Conservation (phyloP, 2,797 vertebrate species). For the Chaenodraco wilsoni region DNA sequence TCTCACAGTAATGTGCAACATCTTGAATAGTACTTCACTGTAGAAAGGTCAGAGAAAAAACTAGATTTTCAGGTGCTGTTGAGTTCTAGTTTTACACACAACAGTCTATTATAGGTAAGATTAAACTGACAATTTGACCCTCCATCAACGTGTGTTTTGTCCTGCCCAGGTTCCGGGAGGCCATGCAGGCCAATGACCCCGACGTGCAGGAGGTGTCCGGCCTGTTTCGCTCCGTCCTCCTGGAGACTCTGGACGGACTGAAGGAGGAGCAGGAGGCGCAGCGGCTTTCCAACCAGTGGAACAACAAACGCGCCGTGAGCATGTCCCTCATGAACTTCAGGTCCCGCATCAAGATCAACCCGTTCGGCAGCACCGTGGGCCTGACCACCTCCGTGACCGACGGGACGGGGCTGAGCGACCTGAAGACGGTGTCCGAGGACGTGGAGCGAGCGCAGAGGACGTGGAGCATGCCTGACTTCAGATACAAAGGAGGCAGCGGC, state of each 20-base stretch:
- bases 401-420: constrained; percentile 68
- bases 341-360: constrained; percentile 91
- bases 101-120: too few species aligned
- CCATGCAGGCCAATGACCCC: constrained; percentile 88
- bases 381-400: constrained; percentile 87
- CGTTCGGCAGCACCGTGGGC: constrained; percentile 90
- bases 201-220: constrained; percentile 89
- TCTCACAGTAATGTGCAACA: too few species aligned
- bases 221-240: constrained; percentile 90
- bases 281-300: constrained; percentile 91
- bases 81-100: too few species aligned
- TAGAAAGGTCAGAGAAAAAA: too few species aligned
- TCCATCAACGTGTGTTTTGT: not conserved
- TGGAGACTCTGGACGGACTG: constrained; percentile 88
- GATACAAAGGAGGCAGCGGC: constrained; percentile 74
- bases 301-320: constrained; percentile 87
- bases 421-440: constrained; percentile 94
- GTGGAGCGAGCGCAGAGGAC: constrained; percentile 89
- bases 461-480: constrained; percentile 96
- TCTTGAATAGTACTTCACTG: too few species aligned
- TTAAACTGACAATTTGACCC: not conserved
- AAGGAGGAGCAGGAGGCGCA: constrained; percentile 91
- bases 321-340: constrained; percentile 88
- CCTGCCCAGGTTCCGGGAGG: constrained; percentile 90
- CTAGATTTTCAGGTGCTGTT: too few species aligned